A percentile compares a stretch with the other conserved stretches of the same genome.
These are phyloP conservation scores for Amblyornis subalaris DNA, from an alignment of 2,113 vertebrate genomes.

Conservation along the genomic window DNA sequence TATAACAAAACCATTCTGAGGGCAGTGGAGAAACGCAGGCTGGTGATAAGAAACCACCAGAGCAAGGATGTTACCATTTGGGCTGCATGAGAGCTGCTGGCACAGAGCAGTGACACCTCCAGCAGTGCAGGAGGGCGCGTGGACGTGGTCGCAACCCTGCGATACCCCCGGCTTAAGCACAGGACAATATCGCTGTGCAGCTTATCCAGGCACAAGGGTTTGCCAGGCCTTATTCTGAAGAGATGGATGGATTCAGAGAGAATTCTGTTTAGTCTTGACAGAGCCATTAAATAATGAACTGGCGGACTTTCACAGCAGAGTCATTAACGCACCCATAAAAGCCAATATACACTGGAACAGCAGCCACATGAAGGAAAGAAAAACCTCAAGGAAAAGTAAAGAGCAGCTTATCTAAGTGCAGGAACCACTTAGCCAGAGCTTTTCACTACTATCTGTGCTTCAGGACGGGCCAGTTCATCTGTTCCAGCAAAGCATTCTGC, in stretches of 20 bases:
- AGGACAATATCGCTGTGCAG: not conserved
- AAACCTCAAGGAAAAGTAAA: not conserved
- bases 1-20: not conserved
- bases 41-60: not conserved
- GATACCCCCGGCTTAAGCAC: rapidly evolving
- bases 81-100: not conserved
- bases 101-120: not conserved
- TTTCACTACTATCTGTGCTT: not conserved
- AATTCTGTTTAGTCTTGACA: not conserved
- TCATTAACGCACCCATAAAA: not conserved
- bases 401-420: not conserved
- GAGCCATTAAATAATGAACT: slow-evolving; percentile 18
- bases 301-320: not conserved
- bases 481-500: not conserved
- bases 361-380: not conserved
- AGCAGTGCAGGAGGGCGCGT: not conserved
- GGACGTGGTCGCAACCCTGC: rapidly evolving
- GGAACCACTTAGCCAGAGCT: not conserved
- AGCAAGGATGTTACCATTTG: not conserved
- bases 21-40: not conserved
- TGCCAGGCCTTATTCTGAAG: not conserved
- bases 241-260: not conserved
- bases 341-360: not conserved
- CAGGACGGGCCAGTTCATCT: not conserved
- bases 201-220: not conserved